Percentiles rank a stretch among this genome's conserved stretches.
Evolutionary conservation across 2,888 invertebrate species (phyloP).

Genomic region (Pedicia rivosa): DNA sequence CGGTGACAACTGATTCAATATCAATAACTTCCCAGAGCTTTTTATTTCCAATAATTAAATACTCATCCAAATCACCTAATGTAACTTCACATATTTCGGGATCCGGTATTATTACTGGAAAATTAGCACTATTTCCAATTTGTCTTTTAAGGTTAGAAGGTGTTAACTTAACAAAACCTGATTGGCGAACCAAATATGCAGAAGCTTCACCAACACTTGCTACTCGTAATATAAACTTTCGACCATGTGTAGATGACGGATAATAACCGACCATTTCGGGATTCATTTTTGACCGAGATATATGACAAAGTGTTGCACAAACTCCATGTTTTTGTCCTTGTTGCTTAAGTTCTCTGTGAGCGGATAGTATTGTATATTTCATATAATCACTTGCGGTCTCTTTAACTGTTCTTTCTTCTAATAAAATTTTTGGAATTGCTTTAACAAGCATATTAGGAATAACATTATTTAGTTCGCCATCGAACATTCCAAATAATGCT

Average conservation of each 20-base stretch:
- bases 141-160: constrained; percentile 42
- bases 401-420: constrained; percentile 66
- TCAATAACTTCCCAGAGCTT: constrained; percentile 73
- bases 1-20: constrained; percentile 67
- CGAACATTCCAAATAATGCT: constrained; percentile 70
- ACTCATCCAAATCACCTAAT: constrained; percentile 68
- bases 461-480: constrained; percentile 55
- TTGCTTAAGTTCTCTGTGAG: constrained; percentile 59
- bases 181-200: constrained; percentile 55
- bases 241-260: constrained; percentile 30
- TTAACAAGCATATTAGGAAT: constrained; percentile 54
- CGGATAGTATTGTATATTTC: constrained; percentile 68
- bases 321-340: constrained; percentile 58
- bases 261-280: constrained; percentile 34
- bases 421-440: constrained; percentile 58
- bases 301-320: constrained; percentile 56
- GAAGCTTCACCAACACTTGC: constrained; percentile 62
- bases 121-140: constrained; percentile 46
- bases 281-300: constrained; percentile 41
- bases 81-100: constrained; percentile 60
- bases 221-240: constrained; percentile 51
- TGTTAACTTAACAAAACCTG: constrained; percentile 48
- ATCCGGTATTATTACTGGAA: constrained; percentile 54
- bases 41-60: constrained; percentile 64
- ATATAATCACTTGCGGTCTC: constrained; percentile 68